phyloP scores from a whole-genome alignment of 2,113 vertebrate genomes.

The Megaceryle maxima region DNA sequence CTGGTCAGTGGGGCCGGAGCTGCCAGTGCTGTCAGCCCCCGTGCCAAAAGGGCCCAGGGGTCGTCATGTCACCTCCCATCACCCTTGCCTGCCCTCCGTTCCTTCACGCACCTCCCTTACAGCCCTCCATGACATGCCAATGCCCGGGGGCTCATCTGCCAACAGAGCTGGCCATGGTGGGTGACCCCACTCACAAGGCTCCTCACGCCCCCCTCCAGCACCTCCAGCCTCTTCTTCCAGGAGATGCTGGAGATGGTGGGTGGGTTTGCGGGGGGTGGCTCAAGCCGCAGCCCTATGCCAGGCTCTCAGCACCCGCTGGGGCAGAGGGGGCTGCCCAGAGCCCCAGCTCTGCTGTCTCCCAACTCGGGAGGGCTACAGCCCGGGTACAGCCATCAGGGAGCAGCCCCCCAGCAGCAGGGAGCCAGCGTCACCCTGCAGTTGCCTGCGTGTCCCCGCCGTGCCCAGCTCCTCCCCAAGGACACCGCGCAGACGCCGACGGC shows the following conservation, averaged over 20 bases:
- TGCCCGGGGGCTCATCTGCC: not conserved
- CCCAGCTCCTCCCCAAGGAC: constrained; percentile 7
- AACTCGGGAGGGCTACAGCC: not conserved
- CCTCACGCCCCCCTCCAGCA: not conserved
- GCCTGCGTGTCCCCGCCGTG: not conserved
- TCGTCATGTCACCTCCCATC: not conserved
- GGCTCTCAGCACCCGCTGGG: not conserved
- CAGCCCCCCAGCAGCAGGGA: not conserved
- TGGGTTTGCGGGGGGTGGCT: not conserved
- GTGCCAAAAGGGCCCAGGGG: not conserved
- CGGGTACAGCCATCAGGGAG: no score
- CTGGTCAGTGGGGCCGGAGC: not conserved
- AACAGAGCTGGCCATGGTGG: rapidly evolving
- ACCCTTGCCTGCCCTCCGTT: no score
- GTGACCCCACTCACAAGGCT: not conserved
- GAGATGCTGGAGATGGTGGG: not conserved
- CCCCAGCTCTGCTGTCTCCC: not conserved
- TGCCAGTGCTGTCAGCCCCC: not conserved
- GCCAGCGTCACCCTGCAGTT: not conserved
- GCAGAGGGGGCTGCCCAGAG: not conserved
- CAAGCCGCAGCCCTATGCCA: not conserved
- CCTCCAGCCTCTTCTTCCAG: not conserved
- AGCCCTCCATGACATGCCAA: not conserved
- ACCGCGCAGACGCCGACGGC: not conserved
- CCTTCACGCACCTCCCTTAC: not conserved